phyloP scores from a whole-genome alignment of 2,888 invertebrate genomes.

The Dendrolimus houi region DNA sequence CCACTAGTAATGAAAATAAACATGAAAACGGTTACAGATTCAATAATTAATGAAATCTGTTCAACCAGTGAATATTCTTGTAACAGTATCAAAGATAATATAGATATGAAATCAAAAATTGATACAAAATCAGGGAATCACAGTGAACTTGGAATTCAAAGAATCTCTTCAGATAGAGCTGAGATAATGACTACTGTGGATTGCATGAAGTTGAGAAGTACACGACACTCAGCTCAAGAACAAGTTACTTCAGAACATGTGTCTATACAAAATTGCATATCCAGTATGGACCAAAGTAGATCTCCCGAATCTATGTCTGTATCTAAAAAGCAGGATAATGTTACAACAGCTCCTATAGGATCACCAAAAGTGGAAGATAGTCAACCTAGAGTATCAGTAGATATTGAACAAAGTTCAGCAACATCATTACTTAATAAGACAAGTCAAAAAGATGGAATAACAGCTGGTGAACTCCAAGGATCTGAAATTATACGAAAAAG shows the following conservation, averaged over 20 bases:
- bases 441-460: slow-evolving; percentile 8
- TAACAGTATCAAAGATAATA: slow-evolving; percentile 17
- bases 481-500: slow-evolving; percentile 17
- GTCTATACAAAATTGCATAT: not conserved
- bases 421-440: slow-evolving; percentile 2
- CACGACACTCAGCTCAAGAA: not conserved
- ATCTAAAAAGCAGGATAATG: not conserved
- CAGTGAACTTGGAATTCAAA: not conserved
- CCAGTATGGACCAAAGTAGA: not conserved
- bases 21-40: slow-evolving; percentile 51
- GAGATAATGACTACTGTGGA: not conserved
- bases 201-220: not conserved
- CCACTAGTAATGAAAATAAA: slow-evolving; percentile 67
- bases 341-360: not conserved
- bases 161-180: not conserved
- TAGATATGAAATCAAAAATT: slow-evolving; percentile 1
- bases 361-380: not conserved
- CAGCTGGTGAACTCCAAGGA: slow-evolving; percentile 11
- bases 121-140: not conserved
- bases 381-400: not conserved
- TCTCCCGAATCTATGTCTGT: not conserved
- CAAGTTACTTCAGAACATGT: not conserved
- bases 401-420: not conserved
- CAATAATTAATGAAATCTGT: slow-evolving; percentile 30
- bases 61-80: slow-evolving; percentile 26